Base-by-base conservation (phyloP, 1,140 invertebrate species). In the Drosophila ambigua region DNA sequence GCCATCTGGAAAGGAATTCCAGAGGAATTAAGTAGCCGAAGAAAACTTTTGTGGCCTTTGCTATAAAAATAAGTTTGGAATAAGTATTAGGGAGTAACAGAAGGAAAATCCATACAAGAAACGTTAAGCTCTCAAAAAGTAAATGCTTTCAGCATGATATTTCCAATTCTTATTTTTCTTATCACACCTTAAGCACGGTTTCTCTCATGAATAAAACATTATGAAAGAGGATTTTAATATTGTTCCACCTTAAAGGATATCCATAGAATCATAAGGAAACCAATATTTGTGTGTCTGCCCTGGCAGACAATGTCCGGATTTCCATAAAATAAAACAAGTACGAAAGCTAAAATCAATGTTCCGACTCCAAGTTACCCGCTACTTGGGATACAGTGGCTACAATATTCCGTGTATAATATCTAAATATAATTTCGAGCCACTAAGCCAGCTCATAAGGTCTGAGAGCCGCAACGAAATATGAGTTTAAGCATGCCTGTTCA, bases 171-270 rank as follows among this genome's bases (percentile, higher is more conserved):
- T 28, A 1, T 1, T 13, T 16, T 6, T 5, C 15, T 50, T 60
- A 39, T 23, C 35, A 45, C 28, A 66, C 23, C 15, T 39, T 28
- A 23, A 6, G 39, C 15, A 15, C 15, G 4, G 23, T 7, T 23
- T 9, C 13, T 9, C 5, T 2, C 26, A 68, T 68, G 66, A 67
- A 67, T 68, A 67, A 67, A 68, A 68, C 66, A 68, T 66, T 11
- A 15, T 13, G n/a, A 50, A 16, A 23, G 5, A 13, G 67, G 5
- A 55, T 68, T 57, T 48, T 69, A 57, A 57, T 68, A 69, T 68
- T 68, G 41, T 26, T 49, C 43, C 20, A 23, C 66, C 48, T 39
- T 31, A 2, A 41, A 55, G 66, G 63, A 68, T 13, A 46, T 41
- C 55, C 26, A 24, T 54, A n/a, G 31, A 67, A 68, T 31, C 31